Base-by-base conservation (phyloP, 2,113 vertebrate genomes). In the Alethe diademata region DNA sequence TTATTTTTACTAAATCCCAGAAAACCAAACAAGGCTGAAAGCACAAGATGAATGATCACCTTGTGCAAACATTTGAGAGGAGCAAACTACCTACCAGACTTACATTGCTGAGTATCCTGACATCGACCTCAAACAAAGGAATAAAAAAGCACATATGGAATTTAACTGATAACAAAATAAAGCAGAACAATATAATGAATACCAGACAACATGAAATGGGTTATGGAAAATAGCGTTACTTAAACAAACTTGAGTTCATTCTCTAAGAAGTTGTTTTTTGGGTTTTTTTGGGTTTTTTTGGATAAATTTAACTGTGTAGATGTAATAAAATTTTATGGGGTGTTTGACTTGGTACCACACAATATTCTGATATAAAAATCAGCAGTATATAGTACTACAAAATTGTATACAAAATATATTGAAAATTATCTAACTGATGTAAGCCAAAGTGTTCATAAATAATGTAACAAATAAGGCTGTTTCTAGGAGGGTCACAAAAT, bases 151-250 rank as follows among this genome's bases (percentile, higher is more conserved):
- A 86, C 79, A 92, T 88, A 57, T 67, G 75, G 94, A 83, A 86
- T 95, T 90, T 62, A 83, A 95, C 88, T 90, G 95, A 95, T 95
- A 96, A 96, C 72, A 92, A 92, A 96, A 92, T 88, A 93, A 91
- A 91, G 47, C 65, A 91, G 81, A 91, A 75, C 64, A 81, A 76
- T 54, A 36, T 96, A 95, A 95, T 94, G 95, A 95, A 95, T 90
- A 86, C 92, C 94, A 96, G 92, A 83, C 88, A 94, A 92, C 67
- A 70, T 66, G 20, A 93, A 94, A 93, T 78, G 64, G 38, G 74
- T 86, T 83, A 86, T 90, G 95, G 94, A 92, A 96, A 96, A 90
- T 31, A 83, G 17, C 54, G 26, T 93, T 93, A 54, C 79, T 94
- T 93, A 94, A 90, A 95, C 54, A 95, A 96, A 96, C 79, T 86